Evolutionary conservation across 2,797 vertebrate species (phyloP).

Genomic region (Cyclopterus lumpus): DNA sequence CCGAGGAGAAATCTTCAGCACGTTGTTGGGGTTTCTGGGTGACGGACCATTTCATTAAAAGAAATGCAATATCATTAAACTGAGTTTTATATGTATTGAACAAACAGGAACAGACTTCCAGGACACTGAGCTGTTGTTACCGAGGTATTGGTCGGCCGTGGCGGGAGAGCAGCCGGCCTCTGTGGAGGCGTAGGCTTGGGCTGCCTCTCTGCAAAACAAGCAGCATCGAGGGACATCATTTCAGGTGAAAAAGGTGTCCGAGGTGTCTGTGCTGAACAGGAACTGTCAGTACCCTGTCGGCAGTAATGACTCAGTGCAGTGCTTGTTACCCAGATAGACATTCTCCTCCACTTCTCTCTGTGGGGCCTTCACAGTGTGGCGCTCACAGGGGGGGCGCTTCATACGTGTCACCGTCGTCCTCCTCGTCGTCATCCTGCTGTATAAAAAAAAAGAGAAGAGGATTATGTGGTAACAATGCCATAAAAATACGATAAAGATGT

Average conservation of each 20-base stretch:
- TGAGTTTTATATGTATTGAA: neutral
- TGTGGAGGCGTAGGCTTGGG: constrained; percentile 51
- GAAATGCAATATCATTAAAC: neutral
- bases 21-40: constrained; percentile 59
- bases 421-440: constrained; percentile 79
- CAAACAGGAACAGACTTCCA: constrained; percentile 7
- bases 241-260: neutral
- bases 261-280: neutral
- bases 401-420: constrained; percentile 77
- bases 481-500: neutral
- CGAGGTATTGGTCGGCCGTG: constrained; percentile 52
- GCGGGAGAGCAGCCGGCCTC: constrained; percentile 72
- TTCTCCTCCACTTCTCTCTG: constrained; percentile 73
- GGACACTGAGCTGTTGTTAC: constrained; percentile 44
- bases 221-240: neutral
- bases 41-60: constrained; percentile 4
- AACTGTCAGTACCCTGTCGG: neutral
- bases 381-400: constrained; percentile 83
- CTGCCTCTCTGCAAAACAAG: constrained; percentile 64
- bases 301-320: neutral
- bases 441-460: constrained; percentile 1
- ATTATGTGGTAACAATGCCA: neutral
- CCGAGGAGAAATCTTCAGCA: constrained; percentile 49
- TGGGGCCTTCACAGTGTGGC: constrained; percentile 67
- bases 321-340: constrained; percentile 80